phyloP scores from a whole-genome alignment of 2,888 invertebrate genomes.

The Pristionchus entomophagus region DNA sequence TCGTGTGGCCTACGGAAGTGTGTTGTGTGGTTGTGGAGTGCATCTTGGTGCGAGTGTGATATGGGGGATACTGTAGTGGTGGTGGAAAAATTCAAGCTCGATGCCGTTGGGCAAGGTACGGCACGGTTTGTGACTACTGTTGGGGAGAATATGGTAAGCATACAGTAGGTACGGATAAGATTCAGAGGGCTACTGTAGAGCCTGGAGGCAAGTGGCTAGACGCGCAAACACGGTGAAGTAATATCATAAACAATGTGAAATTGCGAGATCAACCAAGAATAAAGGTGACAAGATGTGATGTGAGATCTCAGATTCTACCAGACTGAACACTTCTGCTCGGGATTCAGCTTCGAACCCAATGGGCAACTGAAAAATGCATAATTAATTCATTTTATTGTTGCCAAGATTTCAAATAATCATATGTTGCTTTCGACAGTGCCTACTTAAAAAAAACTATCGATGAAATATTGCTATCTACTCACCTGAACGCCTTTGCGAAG shows the following conservation, averaged over 20 bases:
- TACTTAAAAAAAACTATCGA: no score
- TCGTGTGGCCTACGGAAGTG: constrained; percentile 21
- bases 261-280: constrained; percentile 10
- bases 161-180: neutral
- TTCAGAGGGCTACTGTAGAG: neutral
- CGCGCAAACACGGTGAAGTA: neutral
- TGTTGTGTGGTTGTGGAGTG: neutral
- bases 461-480: neutral
- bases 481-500: constrained; percentile 84
- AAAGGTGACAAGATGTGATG: neutral
- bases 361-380: constrained; percentile 80
- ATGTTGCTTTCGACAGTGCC: no score
- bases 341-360: constrained; percentile 89
- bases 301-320: constrained; percentile 48
- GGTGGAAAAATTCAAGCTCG: neutral
- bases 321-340: constrained; percentile 76
- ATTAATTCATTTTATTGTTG: no score
- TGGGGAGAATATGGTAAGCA: neutral
- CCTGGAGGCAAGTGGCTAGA: neutral
- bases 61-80: constrained; percentile 22
- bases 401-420: no score
- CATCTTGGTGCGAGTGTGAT: constrained; percentile 26
- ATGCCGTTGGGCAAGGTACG: neutral
- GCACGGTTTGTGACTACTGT: neutral
- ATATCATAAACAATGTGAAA: neutral